Evolutionary conservation across 2,888 invertebrate genomes (phyloP), one percentile per base, ranked within the genome.

Genomic region (Leucophenga maculata): DNA sequence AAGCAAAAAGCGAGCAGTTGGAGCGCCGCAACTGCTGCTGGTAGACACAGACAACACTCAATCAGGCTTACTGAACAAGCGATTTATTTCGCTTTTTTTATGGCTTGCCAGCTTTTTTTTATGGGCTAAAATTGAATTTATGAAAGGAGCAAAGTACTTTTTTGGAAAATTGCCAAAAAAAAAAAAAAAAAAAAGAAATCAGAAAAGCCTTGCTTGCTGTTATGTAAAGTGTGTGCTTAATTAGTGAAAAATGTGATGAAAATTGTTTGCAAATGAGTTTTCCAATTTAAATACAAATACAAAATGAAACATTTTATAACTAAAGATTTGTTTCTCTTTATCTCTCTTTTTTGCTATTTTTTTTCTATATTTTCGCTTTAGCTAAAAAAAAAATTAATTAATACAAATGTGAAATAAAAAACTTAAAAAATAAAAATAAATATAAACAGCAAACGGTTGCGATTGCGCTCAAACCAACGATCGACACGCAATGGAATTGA

Each of bases 241-340:
- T 68, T 59, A 65, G 64, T 32, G 26, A 64, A 50, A 75, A 65
- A n/a, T n/a, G n/a, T n/a, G n/a, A n/a, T n/a, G n/a, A n/a, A n/a
- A n/a, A n/a, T 31, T 50, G 69, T 72, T 72, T 72, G 72, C 62
- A 65, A 70, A 74, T 74, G 74, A 68, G 62, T 57, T n/a, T 50
- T 50, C 13, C n/a, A n/a, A n/a, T 16, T 50, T 16, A 4, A n/a
- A 6, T 50, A 50, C 3, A 50, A 50, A 16, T 16, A 18, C 18
- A 55, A 18, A 11, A 55, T 18, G 20, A 55, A 55, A 50, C 3
- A 50, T 18, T 50, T 50, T 50, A 16, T 55, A n/a, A 82, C 77
- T 80, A 79, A 80, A 73, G 73, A 74, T 77, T n/a, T n/a, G n/a
- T n/a, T n/a, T n/a, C n/a, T n/a, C 78, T 80, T 72, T 78, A 80